Conservation (phyloP, 2,888 invertebrate genomes). For the Phlogophora meticulosa region DNA sequence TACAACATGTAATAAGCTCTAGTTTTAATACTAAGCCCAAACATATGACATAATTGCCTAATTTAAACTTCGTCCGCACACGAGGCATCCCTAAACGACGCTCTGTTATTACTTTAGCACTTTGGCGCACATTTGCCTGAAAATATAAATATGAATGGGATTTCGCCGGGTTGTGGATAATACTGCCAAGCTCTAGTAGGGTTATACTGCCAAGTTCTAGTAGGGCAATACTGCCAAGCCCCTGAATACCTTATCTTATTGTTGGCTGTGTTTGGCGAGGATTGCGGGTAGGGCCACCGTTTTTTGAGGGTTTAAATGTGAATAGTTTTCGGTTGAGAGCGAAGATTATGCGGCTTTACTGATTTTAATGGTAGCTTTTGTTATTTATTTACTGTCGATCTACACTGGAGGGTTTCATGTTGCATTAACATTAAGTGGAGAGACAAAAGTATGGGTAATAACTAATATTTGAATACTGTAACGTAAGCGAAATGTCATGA, state of each 20-base stretch:
- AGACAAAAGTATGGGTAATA: too few relatives aligned
- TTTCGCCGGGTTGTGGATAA: conserved; percentile 29
- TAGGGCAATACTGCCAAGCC: conserved; percentile 27
- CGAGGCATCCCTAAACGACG: conserved; percentile 51
- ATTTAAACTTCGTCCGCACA: conserved; percentile 42
- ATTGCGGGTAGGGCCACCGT: background rate
- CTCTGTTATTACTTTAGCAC: conserved; percentile 52
- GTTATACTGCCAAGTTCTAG: conserved; percentile 18
- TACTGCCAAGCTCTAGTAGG: background rate
- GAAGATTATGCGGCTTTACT: conserved; percentile 29
- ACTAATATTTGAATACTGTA: background rate
- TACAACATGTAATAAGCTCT: background rate
- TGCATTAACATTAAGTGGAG: too few relatives aligned
- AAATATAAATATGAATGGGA: conserved; percentile 65
- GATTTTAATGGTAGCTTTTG: background rate
- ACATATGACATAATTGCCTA: conserved; percentile 35
- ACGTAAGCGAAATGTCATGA: too few relatives aligned
- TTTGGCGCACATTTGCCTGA: conserved; percentile 46
- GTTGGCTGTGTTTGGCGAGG: conserved; percentile 33
- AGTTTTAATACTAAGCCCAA: conserved; percentile 19
- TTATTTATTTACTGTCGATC: background rate
- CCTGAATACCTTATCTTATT: conserved; percentile 50
- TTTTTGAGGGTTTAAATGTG: conserved; percentile 45
- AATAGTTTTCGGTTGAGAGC: conserved; percentile 33
- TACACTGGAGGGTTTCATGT: background rate